phyloP scores from a whole-genome alignment of 2,113 vertebrate genomes.

The Coracopsis vasa region DNA sequence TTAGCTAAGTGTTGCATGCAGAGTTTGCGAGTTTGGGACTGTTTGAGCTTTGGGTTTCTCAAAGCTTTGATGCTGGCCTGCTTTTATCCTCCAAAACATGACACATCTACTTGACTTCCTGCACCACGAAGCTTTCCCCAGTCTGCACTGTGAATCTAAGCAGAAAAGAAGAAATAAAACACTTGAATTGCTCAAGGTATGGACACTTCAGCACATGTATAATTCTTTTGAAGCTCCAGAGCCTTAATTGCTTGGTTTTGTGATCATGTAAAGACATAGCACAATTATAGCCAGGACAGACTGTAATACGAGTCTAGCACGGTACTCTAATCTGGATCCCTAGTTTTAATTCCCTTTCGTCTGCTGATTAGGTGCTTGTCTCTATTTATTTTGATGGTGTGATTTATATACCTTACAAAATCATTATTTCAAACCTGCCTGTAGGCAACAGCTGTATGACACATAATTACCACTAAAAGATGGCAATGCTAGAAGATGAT shows the following conservation, averaged over 20 bases:
- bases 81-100: not conserved
- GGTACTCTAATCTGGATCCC: not conserved
- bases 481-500: not conserved
- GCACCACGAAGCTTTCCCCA: not conserved
- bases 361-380: not conserved
- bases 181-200: not conserved
- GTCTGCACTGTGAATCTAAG: not conserved
- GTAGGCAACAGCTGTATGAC: constrained; percentile 41
- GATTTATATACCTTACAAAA: constrained; percentile 26
- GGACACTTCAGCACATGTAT: not conserved
- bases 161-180: not conserved
- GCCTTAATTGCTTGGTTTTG: not conserved
- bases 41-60: not conserved
- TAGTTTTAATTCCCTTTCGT: not conserved
- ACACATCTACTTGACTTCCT: not conserved
- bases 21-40: not conserved
- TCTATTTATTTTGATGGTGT: not conserved
- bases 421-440: constrained; percentile 28
- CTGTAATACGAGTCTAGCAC: not conserved
- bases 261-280: not conserved
- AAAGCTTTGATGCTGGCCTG: not conserved
- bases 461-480: constrained; percentile 11
- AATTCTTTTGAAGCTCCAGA: not conserved
- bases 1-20: not conserved
- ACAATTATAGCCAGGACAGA: not conserved